These are phyloP conservation scores for Chaenocephalus aceratus DNA, from an alignment of 2,113 vertebrate genomes.

Conservation along the genomic window DNA sequence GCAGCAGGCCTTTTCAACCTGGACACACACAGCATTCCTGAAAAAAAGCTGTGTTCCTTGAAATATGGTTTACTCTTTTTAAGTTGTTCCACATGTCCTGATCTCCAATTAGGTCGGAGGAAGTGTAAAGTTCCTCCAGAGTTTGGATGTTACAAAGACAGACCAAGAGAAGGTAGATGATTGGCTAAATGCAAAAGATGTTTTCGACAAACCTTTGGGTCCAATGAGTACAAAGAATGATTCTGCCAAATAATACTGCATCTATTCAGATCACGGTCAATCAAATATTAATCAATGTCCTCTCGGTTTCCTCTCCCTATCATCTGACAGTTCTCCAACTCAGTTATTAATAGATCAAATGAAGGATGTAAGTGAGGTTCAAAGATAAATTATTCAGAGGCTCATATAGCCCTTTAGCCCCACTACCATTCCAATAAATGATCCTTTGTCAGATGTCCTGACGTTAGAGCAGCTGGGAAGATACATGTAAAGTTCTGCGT, in stretches of 20 bases:
- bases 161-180: background rate
- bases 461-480: slow-evolving; percentile 16
- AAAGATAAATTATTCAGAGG: slow-evolving; percentile 56
- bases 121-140: background rate
- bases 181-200: background rate
- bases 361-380: slow-evolving; percentile 16
- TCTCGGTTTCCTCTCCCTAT: slow-evolving; percentile 74
- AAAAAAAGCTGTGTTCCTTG: slow-evolving; percentile 6
- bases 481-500: background rate
- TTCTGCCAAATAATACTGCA: background rate
- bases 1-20: slow-evolving; percentile 34
- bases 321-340: slow-evolving; percentile 61
- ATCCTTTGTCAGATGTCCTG: background rate
- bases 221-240: too few species aligned
- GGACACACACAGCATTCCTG: slow-evolving; percentile 60
- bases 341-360: slow-evolving; percentile 61
- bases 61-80: background rate
- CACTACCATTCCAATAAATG: background rate
- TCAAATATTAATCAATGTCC: slow-evolving; percentile 80
- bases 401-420: slow-evolving; percentile 10
- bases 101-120: background rate
- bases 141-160: background rate
- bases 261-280: slow-evolving; percentile 39
- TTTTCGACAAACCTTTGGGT: background rate
- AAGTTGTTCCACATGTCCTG: background rate